These are phyloP conservation scores for Marcusenius ussheri DNA, from an alignment of 2,113 vertebrate genomes.

Conservation along the genomic window DNA sequence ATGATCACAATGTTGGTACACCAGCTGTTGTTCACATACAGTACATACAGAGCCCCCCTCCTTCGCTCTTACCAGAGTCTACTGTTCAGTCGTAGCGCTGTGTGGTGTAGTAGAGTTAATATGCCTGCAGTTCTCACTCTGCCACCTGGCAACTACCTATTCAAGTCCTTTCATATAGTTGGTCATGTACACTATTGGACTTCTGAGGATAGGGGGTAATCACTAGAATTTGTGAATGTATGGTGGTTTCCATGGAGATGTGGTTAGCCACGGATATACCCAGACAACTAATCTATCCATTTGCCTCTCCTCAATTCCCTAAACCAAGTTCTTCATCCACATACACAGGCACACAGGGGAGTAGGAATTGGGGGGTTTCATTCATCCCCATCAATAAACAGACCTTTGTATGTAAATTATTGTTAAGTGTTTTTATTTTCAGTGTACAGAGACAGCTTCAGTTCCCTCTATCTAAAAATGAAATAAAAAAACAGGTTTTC, in stretches of 20 bases:
- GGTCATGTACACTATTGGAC: not conserved
- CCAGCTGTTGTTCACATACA: too few species aligned
- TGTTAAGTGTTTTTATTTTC: not conserved
- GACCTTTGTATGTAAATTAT: not conserved
- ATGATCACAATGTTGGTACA: too few species aligned
- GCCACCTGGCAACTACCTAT: not conserved
- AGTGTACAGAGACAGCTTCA: not conserved
- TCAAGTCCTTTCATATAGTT: not conserved
- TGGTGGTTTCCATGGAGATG: not conserved
- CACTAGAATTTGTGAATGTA: not conserved
- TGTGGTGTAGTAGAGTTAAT: not conserved
- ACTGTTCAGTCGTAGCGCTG: too few species aligned
- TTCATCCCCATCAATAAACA: not conserved
- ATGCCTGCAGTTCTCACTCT: not conserved
- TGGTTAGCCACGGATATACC: not conserved
- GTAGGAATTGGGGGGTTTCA: not conserved
- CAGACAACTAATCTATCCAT: too few species aligned
- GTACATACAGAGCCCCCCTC: too few species aligned
- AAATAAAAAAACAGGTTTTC: not conserved
- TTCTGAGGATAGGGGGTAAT: not conserved
- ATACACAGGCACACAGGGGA: not conserved
- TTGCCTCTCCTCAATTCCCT: not conserved
- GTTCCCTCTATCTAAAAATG: not conserved
- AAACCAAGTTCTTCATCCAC: not conserved
- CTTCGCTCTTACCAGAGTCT: too few species aligned